These are phyloP conservation scores for Tachyglossus aculeatus DNA, from an alignment of 2,797 vertebrate species.

Conservation along the genomic window DNA sequence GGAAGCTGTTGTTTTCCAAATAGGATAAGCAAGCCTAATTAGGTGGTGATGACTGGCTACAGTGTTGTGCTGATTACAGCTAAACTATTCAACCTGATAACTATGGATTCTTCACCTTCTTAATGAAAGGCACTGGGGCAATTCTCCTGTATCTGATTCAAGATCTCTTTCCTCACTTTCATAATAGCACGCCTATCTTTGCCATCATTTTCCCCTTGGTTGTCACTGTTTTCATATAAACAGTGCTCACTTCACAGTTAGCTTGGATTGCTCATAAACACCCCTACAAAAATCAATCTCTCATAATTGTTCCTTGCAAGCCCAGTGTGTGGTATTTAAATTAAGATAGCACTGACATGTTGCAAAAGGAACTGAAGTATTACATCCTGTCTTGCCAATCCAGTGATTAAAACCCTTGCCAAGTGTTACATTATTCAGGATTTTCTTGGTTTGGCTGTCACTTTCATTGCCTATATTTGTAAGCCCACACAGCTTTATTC, in stretches of 20 bases:
- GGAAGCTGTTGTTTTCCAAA: slow-evolving; percentile 12
- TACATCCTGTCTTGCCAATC: slow-evolving; percentile 40
- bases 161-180: slow-evolving; percentile 32
- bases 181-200: slow-evolving; percentile 7
- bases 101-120: slow-evolving; percentile 21
- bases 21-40: not conserved
- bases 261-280: not conserved
- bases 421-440: slow-evolving; percentile 23
- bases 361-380: slow-evolving; percentile 54
- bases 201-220: slow-evolving; percentile 16
- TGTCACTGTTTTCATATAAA: slow-evolving; percentile 24
- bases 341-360: slow-evolving; percentile 41
- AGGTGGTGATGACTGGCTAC: slow-evolving; percentile 22
- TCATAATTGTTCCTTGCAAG: slow-evolving; percentile 25
- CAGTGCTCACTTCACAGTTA: not conserved
- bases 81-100: slow-evolving; percentile 14
- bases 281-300: slow-evolving; percentile 16
- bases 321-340: slow-evolving; percentile 15
- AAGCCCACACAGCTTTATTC: slow-evolving; percentile 50
- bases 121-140: slow-evolving; percentile 15
- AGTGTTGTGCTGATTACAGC: not conserved
- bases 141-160: slow-evolving; percentile 3
- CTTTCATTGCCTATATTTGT: slow-evolving; percentile 51
- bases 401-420: slow-evolving; percentile 52
- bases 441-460: slow-evolving; percentile 43